Percentiles rank a stretch among this genome's conserved stretches.
Conservation (phyloP, 1,140 invertebrate genomes). For the Rhopalosiphum maidis region DNA sequence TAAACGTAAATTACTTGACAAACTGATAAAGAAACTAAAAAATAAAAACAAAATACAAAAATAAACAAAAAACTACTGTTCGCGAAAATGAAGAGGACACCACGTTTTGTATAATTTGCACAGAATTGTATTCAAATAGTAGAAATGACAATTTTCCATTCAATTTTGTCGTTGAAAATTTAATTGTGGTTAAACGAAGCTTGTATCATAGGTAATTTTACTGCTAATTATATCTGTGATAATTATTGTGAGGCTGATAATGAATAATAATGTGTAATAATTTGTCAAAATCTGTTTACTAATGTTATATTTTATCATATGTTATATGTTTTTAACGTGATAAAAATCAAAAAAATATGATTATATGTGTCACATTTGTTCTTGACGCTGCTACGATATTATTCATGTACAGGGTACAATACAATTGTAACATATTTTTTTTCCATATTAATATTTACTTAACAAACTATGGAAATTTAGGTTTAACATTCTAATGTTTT, state of each 20-base stretch:
- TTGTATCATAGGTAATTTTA: not conserved
- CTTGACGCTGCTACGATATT: not conserved
- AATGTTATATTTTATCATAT: not conserved
- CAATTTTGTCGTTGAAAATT: not conserved
- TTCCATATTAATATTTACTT: conserved; percentile 62
- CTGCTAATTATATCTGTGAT: not conserved
- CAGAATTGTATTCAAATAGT: not conserved
- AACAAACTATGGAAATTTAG: not conserved
- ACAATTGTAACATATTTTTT: conserved; percentile 14
- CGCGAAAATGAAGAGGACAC: not conserved
- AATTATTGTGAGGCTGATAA: not conserved
- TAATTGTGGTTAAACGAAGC: not conserved
- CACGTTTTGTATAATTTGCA: not conserved
- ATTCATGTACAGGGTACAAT: not conserved
- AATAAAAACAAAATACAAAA: not conserved
- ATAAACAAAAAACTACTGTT: too few species aligned
- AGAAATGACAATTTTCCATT: not conserved
- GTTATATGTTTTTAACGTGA: not conserved
- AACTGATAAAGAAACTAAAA: too few species aligned
- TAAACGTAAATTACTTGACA: too few species aligned
- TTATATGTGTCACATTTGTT: not conserved
- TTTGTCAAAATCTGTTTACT: not conserved
- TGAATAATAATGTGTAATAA: not conserved
- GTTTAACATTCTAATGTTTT: not conserved
- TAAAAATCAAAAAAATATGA: not conserved